Evolutionary conservation across 2,888 invertebrate genomes (phyloP), one percentile per base, ranked within the genome.

Genomic region (Baronia brevicornis): DNA sequence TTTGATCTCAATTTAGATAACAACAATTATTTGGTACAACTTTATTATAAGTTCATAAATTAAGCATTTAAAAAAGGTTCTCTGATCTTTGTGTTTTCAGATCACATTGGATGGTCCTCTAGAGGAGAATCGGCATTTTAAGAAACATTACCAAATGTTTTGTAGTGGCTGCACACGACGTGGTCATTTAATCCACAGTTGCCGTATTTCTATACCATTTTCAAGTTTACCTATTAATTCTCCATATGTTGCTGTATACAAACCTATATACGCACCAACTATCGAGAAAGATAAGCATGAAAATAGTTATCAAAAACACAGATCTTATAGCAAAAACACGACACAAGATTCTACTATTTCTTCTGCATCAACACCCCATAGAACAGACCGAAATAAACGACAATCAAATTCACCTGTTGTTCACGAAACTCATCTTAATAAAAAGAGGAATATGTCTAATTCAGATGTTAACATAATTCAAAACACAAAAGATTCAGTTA

Each of bases 161-260:
- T 89, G 89, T 63, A 87, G 88, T 44, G 82, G 87, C 12, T 89
- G 89, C 51, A 74, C 86, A 1, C 65, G 70, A 1, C 77, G 79
- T 5, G 88, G 88, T 0, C 89, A 89, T 52, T 60, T 82, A 5
- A 65, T 78, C 4, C 77, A 80, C 53, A 46, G 63, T 0, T 85
- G 85, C 44, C 71, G 73, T 7, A 12, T 51, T 37, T 53, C 69
- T 3, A 42, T 78, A 13, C 77, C 77, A 0, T 84, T 84, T 60
- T 70, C 78, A 3, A 68, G 67, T 4, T 55, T 78, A 3, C 66
- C 74, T n/a, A 60, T 84, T 41, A 64, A 69, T 51, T 60, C 72
- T 2, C 80, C 84, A 6, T 71, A 64, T 38, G 80, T 82, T 1
- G 52, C 54, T 12, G 37, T 60, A 10, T 84, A 84, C 54, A 51